Conservation (phyloP, 2,888 invertebrate species). For the Oligia strigilis region DNA sequence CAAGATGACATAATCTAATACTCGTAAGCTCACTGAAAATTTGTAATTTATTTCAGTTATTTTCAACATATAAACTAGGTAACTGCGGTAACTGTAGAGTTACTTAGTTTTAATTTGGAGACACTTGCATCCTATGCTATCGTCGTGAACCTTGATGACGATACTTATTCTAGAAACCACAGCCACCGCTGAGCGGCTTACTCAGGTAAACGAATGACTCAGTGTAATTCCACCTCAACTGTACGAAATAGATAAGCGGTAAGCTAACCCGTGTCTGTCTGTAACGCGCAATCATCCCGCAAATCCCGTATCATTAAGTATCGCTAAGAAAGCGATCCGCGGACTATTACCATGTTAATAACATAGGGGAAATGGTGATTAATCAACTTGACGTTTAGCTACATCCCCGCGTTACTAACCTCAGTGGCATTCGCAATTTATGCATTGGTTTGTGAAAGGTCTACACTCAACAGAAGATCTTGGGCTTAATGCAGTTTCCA, state of each 20-base stretch:
- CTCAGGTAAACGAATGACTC: slow-evolving; percentile 36
- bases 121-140: background rate
- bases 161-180: background rate
- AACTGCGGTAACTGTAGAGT: too few species aligned
- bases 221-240: slow-evolving; percentile 70
- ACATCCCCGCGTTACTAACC: slow-evolving; percentile 80
- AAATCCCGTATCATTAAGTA: slow-evolving; percentile 90
- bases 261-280: slow-evolving; percentile 72
- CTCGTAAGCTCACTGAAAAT: background rate
- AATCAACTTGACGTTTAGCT: slow-evolving; percentile 88
- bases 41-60: background rate
- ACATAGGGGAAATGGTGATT: slow-evolving; percentile 87
- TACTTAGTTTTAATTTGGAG: background rate
- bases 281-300: slow-evolving; percentile 84
- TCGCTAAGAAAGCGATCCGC: slow-evolving; percentile 90
- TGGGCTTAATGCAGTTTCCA: slow-evolving; percentile 66
- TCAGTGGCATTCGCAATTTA: slow-evolving; percentile 83
- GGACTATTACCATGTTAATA: slow-evolving; percentile 90
- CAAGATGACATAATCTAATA: background rate
- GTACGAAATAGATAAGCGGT: slow-evolving; percentile 79
- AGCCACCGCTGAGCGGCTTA: background rate
- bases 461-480: slow-evolving; percentile 74
- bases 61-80: background rate
- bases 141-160: background rate
- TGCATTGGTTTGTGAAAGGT: slow-evolving; percentile 85